A percentile compares a stretch with the other conserved stretches of the same genome.
Evolutionary conservation across 2,113 vertebrate genomes (phyloP).

Genomic region (Panthera tigris): DNA sequence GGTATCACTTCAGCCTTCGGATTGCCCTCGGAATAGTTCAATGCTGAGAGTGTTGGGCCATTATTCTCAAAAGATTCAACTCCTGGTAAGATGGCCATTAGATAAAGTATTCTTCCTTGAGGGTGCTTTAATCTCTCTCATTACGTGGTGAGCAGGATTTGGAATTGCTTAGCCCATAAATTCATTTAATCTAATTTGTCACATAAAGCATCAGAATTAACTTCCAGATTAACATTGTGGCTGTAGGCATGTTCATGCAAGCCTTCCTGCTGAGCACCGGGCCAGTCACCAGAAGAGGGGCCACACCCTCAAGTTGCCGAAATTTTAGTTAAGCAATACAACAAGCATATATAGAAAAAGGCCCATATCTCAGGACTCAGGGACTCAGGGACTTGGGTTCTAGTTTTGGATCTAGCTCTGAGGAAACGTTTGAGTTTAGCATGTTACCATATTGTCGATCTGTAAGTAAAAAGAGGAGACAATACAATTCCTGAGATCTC

Average conservation of each 20-base stretch:
- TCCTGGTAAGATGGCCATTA: neutral
- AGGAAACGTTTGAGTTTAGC: neutral
- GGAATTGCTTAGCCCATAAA: slow-evolving; percentile 25
- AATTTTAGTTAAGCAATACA: neutral
- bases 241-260: neutral
- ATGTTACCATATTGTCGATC: neutral
- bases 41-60: neutral
- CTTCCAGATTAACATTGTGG: neutral
- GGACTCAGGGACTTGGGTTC: too few species aligned
- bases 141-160: neutral
- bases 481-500: neutral
- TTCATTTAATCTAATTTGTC: neutral
- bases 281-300: neutral
- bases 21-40: neutral
- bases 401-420: neutral
- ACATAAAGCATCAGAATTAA: neutral
- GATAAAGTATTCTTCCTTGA: neutral
- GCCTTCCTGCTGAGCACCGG: neutral
- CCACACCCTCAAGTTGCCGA: neutral
- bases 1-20: neutral
- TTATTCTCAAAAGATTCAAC: neutral
- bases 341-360: neutral
- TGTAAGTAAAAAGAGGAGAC: neutral
- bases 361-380: too few species aligned
- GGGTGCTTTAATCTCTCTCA: neutral